These are phyloP conservation scores for Thyatira batis DNA, from an alignment of 2,888 invertebrate species.

Conservation along the genomic window DNA sequence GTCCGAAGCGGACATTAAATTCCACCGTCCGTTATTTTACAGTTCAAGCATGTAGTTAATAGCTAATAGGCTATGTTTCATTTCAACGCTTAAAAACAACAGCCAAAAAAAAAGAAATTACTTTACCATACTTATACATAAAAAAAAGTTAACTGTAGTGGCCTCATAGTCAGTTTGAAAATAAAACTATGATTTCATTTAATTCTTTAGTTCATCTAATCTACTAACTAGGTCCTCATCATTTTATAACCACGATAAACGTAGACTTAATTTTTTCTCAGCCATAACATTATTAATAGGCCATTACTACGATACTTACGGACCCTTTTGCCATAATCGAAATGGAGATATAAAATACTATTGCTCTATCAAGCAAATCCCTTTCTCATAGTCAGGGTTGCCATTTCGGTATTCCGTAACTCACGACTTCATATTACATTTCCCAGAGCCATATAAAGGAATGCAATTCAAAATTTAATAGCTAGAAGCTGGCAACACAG, in stretches of 20 bases:
- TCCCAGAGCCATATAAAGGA: conserved; percentile 48
- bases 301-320: neutral
- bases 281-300: neutral
- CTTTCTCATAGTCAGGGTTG: conserved; percentile 12
- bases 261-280: neutral
- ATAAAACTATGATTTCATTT: too few relatives aligned
- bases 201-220: too few relatives aligned
- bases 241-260: neutral
- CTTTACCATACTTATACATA: too few relatives aligned
- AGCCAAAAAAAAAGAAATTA: too few relatives aligned
- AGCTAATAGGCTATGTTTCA: too few relatives aligned
- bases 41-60: neutral
- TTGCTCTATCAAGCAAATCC: conserved; percentile 4
- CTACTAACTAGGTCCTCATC: too few relatives aligned
- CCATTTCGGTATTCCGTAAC: conserved; percentile 29
- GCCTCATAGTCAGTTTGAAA: too few relatives aligned
- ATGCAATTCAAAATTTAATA: conserved; percentile 43
- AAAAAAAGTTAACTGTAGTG: too few relatives aligned
- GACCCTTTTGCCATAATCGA: conserved; percentile 1
- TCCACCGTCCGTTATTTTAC: neutral
- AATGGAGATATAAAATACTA: conserved; percentile 3
- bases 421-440: conserved; percentile 46
- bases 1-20: neutral
- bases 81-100: too few relatives aligned
- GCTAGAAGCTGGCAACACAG: conserved; percentile 9